Percentiles rank a stretch among this genome's conserved stretches.
Conservation (phyloP, 2,113 vertebrate species). For the Poecile atricapillus region DNA sequence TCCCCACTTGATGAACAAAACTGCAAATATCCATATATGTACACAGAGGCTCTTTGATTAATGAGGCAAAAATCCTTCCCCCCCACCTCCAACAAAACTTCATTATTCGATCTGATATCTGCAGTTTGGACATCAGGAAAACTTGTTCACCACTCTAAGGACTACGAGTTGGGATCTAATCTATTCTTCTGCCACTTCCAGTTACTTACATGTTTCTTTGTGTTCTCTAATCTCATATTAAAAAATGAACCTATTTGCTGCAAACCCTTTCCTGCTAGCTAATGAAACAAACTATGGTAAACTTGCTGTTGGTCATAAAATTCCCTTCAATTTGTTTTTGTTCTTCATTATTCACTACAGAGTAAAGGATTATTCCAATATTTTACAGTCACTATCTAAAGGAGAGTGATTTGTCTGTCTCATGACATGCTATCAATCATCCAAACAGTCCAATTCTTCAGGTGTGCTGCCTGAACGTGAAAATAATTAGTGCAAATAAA, state of each 20-base stretch:
- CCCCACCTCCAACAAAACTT: neutral
- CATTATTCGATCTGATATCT: neutral
- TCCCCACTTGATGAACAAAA: neutral
- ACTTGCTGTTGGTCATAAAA: neutral
- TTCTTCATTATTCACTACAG: neutral
- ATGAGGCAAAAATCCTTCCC: neutral
- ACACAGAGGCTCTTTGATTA: neutral
- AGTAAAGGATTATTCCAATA: neutral
- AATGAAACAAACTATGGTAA: neutral
- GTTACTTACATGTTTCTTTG: neutral
- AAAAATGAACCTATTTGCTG: neutral
- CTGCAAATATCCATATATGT: neutral
- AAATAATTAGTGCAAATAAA: constrained; percentile 36
- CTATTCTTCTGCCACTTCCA: neutral
- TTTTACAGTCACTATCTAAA: neutral
- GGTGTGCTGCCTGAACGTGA: neutral
- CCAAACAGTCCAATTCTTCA: neutral
- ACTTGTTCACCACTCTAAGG: neutral
- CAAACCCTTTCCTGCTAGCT: neutral
- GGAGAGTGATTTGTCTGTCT: neutral
- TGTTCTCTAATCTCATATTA: neutral
- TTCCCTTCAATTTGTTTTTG: neutral
- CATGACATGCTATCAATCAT: neutral
- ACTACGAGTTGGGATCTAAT: neutral
- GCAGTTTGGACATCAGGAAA: neutral